These are phyloP conservation scores for Drosophila chauvacae DNA, from an alignment of 1,140 invertebrate genomes.

Conservation along the genomic window DNA sequence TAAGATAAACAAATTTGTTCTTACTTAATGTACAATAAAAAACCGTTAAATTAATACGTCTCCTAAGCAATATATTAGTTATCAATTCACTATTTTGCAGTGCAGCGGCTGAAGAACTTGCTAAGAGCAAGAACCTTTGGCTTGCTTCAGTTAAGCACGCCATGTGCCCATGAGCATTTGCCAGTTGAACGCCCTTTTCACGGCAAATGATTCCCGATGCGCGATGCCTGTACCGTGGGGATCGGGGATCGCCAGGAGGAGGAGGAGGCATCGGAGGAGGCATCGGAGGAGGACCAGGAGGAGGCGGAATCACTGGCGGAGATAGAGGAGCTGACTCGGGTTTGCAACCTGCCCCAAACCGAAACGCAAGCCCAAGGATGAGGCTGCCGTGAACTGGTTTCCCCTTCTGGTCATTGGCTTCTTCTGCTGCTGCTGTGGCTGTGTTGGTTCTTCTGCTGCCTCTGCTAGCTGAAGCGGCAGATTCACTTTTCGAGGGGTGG, in stretches of 20 bases:
- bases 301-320: conserved; percentile 13
- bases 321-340: conserved; percentile 25
- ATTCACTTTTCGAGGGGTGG: conserved; percentile 76
- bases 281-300: background rate
- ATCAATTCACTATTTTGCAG: conserved; percentile 21
- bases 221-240: conserved; percentile 44
- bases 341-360: conserved; percentile 57
- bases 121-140: conserved; percentile 76
- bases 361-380: conserved; percentile 52
- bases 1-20: too few relatives aligned
- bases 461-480: conserved; percentile 72
- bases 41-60: fast-evolving
- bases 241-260: background rate
- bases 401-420: conserved; percentile 56
- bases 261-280: background rate
- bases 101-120: conserved; percentile 56
- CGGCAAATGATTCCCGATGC: conserved; percentile 82
- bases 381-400: conserved; percentile 56
- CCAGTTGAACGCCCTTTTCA: conserved; percentile 84
- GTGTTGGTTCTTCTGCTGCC: conserved; percentile 6
- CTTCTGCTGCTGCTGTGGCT: conserved; percentile 18
- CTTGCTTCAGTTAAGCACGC: conserved; percentile 58
- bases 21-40: too few relatives aligned
- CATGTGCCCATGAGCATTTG: conserved; percentile 79
- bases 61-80: background rate